Evolutionary conservation across 1,140 invertebrate genomes (phyloP).

Genomic region (Orchesella cincta): DNA sequence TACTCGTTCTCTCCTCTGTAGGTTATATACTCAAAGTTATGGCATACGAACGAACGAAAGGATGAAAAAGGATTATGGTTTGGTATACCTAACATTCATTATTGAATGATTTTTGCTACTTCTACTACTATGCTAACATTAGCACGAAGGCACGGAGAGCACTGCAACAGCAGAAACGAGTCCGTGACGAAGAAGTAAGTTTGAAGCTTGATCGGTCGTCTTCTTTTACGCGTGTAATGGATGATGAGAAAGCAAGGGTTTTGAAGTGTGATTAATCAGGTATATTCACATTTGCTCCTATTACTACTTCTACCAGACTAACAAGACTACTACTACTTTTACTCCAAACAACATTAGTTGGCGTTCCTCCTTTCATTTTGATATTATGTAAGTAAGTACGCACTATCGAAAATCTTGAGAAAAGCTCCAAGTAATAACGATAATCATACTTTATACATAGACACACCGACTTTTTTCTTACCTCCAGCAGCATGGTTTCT

Average conservation of each 20-base stretch:
- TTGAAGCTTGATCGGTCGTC: background rate
- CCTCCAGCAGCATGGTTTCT: background rate
- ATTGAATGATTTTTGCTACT: background rate
- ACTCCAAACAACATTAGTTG: background rate
- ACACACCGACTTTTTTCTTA: background rate
- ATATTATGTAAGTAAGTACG: too few relatives aligned
- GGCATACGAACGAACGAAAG: too few relatives aligned
- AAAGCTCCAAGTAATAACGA: slow-evolving; percentile 13
- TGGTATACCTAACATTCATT: background rate
- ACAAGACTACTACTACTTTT: too few relatives aligned
- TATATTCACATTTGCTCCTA: background rate
- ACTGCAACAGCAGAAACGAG: background rate
- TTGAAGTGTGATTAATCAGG: slow-evolving; percentile 11
- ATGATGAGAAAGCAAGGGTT: slow-evolving; percentile 15
- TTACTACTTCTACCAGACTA: too few relatives aligned
- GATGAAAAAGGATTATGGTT: too few relatives aligned
- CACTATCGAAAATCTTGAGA: slow-evolving; percentile 2
- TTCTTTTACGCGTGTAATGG: background rate
- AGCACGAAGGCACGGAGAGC: background rate
- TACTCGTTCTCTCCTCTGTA: too few relatives aligned
- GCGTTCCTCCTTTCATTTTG: too few relatives aligned
- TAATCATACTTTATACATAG: background rate
- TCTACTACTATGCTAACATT: background rate
- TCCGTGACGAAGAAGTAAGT: slow-evolving; percentile 11
- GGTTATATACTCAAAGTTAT: too few relatives aligned